A percentile compares a stretch with the other conserved stretches of the same genome.
Conservation (phyloP, 2,888 invertebrate genomes). For the Psylliodes chrysocephalus region DNA sequence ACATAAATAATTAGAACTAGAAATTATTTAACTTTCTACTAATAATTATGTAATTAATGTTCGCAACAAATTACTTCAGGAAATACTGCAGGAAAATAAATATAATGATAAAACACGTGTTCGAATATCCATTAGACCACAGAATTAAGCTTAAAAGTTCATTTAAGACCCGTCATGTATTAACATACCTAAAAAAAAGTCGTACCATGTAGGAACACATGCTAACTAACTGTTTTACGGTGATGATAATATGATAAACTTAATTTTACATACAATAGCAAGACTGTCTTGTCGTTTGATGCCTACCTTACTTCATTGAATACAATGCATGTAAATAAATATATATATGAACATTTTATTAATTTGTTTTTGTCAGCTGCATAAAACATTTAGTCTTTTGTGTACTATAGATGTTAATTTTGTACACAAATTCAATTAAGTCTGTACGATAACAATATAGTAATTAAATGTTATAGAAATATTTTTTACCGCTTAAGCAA, state of each 20-base stretch:
- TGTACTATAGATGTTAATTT: slow-evolving; percentile 9
- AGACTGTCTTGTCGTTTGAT: slow-evolving; percentile 23
- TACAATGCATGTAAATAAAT: slow-evolving; percentile 39
- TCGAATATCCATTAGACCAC: not conserved
- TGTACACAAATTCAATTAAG: slow-evolving; percentile 1
- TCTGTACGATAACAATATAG: slow-evolving; percentile 1
- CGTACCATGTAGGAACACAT: slow-evolving; percentile 30
- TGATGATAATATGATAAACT: slow-evolving; percentile 39
- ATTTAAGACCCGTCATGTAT: not conserved
- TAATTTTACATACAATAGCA: slow-evolving; percentile 44
- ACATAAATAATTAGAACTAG: not conserved
- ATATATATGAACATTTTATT: slow-evolving; percentile 35
- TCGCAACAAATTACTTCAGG: not conserved
- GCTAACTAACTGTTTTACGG: slow-evolving; percentile 37
- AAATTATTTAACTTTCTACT: slow-evolving; percentile 4
- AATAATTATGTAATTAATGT: slow-evolving; percentile 1
- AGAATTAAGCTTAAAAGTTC: not conserved
- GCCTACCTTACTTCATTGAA: slow-evolving; percentile 41
- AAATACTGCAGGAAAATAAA: not conserved
- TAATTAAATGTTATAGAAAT: slow-evolving; percentile 3
- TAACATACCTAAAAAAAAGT: not conserved
- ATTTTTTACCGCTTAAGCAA: not conserved
- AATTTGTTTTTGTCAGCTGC: slow-evolving; percentile 32
- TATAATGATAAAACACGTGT: slow-evolving; percentile 1
- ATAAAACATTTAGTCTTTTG: slow-evolving; percentile 14